Evolutionary conservation across 2,888 invertebrate species (phyloP), one percentile per base, ranked within the genome.

Genomic region (Leucozona laternaria): DNA sequence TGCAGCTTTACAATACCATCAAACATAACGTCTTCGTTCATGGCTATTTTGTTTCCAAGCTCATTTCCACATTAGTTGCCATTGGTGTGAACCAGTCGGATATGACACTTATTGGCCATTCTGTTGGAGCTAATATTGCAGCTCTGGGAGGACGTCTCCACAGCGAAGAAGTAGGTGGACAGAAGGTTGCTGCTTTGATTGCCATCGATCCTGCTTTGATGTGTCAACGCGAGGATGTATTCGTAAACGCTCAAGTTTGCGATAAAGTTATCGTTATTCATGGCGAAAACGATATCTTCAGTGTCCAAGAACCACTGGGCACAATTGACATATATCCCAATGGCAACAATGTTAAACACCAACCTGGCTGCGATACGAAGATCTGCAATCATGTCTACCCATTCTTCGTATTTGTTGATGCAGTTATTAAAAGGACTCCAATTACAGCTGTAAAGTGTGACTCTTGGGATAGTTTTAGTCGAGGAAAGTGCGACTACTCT

Each of bases 301-400:
- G 91, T 0, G 90, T 91, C 6, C 88, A 91, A 7, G 79, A 89
- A 37, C 89, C 90, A 0, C 31, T 90, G n/a, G 91, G 91, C 1
- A 90, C 91, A 48, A 88, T 91, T 2, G 91, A 91, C 37, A 90
- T 91, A 17, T 91, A 91, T 88, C 91, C 91, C 11, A 91, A 91
- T 88, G 92, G 91, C 25, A 90, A 91, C 58, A 91, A 91, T 5
- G 90, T 31, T 2, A 90, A 89, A 57, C 80, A 89, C 0, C 92
- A 91, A 58, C 92, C 92, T 1, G 91, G 92, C 55, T 91, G 92
- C 62, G 85, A 89, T 34, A 89, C 88, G n/a, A 90, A 89, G 1
- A 80, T 90, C 43, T 91, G 92, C 81, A 91, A 90, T 55, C 91
- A 91, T 58, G 90, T 91, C 89, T 91, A 91, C 64, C 89, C 92